Base-by-base conservation (phyloP, 2,888 invertebrate genomes). In the Lacanobia wlatinum region DNA sequence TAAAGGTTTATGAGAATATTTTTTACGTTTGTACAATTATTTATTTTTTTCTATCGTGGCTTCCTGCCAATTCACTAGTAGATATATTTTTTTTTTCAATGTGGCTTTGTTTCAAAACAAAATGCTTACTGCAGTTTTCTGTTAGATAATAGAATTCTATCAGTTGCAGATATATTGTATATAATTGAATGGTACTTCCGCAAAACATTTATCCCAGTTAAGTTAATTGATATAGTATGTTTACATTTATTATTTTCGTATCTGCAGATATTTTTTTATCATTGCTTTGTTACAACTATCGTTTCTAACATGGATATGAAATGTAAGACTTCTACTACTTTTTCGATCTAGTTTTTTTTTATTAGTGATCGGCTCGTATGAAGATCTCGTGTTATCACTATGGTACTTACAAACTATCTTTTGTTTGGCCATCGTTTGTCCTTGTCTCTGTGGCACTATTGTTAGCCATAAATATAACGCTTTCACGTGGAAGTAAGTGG, bases 361-460 rank as follows among this genome's bases (percentile, higher is more conserved):
- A n/a, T n/a, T n/a, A n/a, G n/a, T n/a, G n/a, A n/a, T n/a, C n/a
- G n/a, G n/a, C n/a, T n/a, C n/a, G 1, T 7, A 18, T 18, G 1
- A 8, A 4, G 23, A n/a, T 46, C n/a, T 74, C 69, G 70, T 38
- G 50, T 68, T 84, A 74, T 80, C 72, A 77, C 59, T 61, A 64
- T 64, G 71, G 79, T 85, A 85, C 87, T 89, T 86, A 83, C 87
- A 84, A 90, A 90, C 89, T 90, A 90, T 90, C 91, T 91, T 92
- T 92, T 92, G 91, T 92, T 90, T 88, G 88, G 80, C 65, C 84
- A 81, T 90, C 91, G 90, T 94, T 92, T 91, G 89, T 94, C 92
- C 91, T 88, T 91, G 93, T 92, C 93, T 78, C 73, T 65, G 84
- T 79, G 78, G 73, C 81, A 86, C 90, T 91, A 91, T 92, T 92